These are phyloP conservation scores for Trichopoda pennipes DNA, from an alignment of 2,888 invertebrate species.

Conservation along the genomic window DNA sequence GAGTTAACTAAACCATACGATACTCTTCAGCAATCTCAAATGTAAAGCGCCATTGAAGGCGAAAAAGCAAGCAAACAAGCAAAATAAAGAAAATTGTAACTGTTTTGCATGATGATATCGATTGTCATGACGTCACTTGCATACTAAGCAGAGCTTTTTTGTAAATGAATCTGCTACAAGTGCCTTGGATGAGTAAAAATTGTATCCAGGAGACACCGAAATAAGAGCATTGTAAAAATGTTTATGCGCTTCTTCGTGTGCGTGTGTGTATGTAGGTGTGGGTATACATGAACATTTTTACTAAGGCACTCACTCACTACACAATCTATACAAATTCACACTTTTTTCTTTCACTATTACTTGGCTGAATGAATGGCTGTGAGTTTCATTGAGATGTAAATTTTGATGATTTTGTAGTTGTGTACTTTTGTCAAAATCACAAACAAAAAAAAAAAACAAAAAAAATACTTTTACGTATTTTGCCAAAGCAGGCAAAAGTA, in stretches of 20 bases:
- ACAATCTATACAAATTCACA: conserved; percentile 38
- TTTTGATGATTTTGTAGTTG: conserved; percentile 48
- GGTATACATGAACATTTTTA: too few relatives aligned
- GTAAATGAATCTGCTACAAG: conserved; percentile 13
- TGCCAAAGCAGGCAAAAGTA: conserved; percentile 46
- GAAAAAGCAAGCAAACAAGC: too few relatives aligned
- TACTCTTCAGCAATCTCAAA: background rate
- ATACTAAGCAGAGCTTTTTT: conserved; percentile 51
- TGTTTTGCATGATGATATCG: conserved; percentile 71
- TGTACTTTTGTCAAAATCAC: conserved; percentile 10
- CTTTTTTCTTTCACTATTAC: conserved; percentile 43
- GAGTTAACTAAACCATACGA: conserved; percentile 16
- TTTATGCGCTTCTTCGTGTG: background rate
- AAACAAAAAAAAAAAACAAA: too few relatives aligned
- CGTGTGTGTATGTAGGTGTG: background rate
- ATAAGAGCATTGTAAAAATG: too few relatives aligned
- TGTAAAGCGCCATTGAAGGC: background rate
- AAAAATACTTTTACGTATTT: conserved; percentile 31
- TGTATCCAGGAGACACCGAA: background rate
- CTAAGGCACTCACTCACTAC: too few relatives aligned
- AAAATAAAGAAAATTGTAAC: conserved; percentile 47
- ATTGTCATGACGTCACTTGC: conserved; percentile 69
- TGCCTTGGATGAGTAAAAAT: conserved; percentile 13
- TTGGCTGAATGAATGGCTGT: conserved; percentile 47
- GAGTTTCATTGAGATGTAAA: conserved; percentile 69